Conservation (phyloP, 1,140 invertebrate species). For the Hypothenemus hampei region DNA sequence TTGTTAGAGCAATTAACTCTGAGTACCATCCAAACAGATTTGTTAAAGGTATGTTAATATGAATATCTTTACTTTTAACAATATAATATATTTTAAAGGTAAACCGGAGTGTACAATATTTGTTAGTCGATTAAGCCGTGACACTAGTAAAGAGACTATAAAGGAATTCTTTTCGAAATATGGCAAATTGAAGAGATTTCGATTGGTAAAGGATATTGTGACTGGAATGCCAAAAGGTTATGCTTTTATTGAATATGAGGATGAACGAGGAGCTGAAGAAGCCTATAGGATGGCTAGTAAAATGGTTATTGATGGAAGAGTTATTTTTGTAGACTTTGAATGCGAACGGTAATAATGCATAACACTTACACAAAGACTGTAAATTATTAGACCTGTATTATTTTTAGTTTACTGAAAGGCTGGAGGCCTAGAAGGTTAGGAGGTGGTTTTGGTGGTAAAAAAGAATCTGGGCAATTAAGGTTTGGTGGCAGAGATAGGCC, state of each 20-base stretch:
- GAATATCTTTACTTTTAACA: too few relatives aligned
- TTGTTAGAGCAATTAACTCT: conserved; percentile 66
- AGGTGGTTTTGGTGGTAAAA: conserved; percentile 81
- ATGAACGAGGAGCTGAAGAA: conserved; percentile 54
- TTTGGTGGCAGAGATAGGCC: conserved; percentile 78
- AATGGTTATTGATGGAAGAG: conserved; percentile 55
- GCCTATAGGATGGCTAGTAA: conserved; percentile 56
- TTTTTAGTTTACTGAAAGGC: conserved; percentile 53
- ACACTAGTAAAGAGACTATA: conserved; percentile 59
- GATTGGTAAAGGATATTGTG: conserved; percentile 64
- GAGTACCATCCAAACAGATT: conserved; percentile 64
- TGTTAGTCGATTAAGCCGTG: conserved; percentile 68
- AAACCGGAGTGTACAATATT: conserved; percentile 68
- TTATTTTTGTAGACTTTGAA: conserved; percentile 67
- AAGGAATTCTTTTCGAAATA: conserved; percentile 59
- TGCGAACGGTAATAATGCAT: conserved; percentile 48
- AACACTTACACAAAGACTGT: background rate
- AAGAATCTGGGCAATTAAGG: conserved; percentile 81
- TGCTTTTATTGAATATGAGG: conserved; percentile 79
- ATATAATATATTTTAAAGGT: conserved; percentile 43
- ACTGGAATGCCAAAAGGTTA: conserved; percentile 80
- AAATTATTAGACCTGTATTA: background rate
- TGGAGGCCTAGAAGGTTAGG: conserved; percentile 83
- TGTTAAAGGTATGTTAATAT: conserved; percentile 56
- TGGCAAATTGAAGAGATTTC: conserved; percentile 62